Evolutionary conservation across 1,140 invertebrate species (phyloP).

Genomic region (Lithobius niger): DNA sequence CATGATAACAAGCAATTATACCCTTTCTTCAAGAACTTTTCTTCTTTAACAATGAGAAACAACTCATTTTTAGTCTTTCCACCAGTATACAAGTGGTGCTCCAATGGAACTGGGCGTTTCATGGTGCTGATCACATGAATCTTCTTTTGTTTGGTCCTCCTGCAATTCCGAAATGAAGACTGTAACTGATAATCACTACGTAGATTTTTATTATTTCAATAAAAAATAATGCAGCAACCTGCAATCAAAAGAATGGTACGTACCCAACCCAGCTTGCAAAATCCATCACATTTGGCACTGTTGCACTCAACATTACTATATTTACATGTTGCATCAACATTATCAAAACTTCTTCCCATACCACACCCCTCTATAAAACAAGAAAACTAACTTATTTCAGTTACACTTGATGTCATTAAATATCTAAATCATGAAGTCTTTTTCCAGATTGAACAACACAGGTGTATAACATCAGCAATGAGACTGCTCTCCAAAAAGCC

Average conservation of each 20-base stretch:
- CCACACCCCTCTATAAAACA: slow-evolving; percentile 68
- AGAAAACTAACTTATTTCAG: too few species aligned
- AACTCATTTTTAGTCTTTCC: slow-evolving; percentile 66
- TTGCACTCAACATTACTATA: slow-evolving; percentile 95
- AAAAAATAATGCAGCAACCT: slow-evolving; percentile 5
- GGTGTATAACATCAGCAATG: not conserved
- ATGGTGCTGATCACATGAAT: slow-evolving; percentile 89
- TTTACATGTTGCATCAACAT: slow-evolving; percentile 85
- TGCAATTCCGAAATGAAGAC: slow-evolving; percentile 19
- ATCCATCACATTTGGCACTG: slow-evolving; percentile 91
- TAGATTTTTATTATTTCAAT: slow-evolving; percentile 8
- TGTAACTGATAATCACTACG: slow-evolving; percentile 7
- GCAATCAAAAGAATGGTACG: slow-evolving; percentile 17
- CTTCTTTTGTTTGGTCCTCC: slow-evolving; percentile 72
- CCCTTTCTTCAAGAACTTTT: too few species aligned
- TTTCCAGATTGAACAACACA: not conserved
- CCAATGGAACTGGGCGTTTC: slow-evolving; percentile 86
- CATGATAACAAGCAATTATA: too few species aligned
- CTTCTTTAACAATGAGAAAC: slow-evolving; percentile 69
- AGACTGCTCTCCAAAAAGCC: too few species aligned
- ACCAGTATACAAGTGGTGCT: slow-evolving; percentile 83
- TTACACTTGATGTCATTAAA: too few species aligned
- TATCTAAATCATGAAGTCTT: not conserved
- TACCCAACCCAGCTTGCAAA: slow-evolving; percentile 95
- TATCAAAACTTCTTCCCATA: slow-evolving; percentile 99